Base-by-base conservation (phyloP, 2,888 invertebrate genomes). In the Suillia variegata region DNA sequence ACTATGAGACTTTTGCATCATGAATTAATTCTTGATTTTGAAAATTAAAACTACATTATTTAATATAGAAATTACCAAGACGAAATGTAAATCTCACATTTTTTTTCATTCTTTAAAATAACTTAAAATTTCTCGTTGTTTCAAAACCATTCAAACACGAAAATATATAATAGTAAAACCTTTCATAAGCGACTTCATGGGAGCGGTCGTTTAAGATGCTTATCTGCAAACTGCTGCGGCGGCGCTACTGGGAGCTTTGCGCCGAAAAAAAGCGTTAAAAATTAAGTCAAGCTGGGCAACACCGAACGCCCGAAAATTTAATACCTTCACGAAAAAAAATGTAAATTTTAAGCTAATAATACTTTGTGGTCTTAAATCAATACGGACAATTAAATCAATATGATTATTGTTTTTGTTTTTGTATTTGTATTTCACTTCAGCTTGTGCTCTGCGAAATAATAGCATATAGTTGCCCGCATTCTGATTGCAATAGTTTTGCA, bases 201-300 rank as follows among this genome's bases (percentile, higher is more conserved):
- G 57, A 6, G 57, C 31, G 57, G 57, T 34, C 22, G 42, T 18
- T 56, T 52, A n/a, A 47, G 57, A 57, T 57, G 52, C 20, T 57
- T 52, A 57, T 57, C 57, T 52, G 10, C 22, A 31, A 12, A 8
- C 12, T 31, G 31, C 12, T 8, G 31, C 12, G 31, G 31, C 31
- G 31, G 31, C 6, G 31, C 12, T 12, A 31, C 6, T 6, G 31
- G 12, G 12, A 31, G 31, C 31, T n/a, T n/a, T n/a, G n/a, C n/a
- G 31, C 12, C 6, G 12, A 31, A 31, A 31, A 31, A 8, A 31
- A 8, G 31, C 6, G 12, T 8, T 31, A 31, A 31, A 31, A 31
- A 31, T 31, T 31, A 12, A 31, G 12, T 8, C 6, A 31, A 31
- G 31, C 6, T 31, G 12, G 6, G 31, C 6, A 31, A 31, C 31